Base-by-base conservation (phyloP, 1,140 invertebrate genomes). In the Chelonus insularis region DNA sequence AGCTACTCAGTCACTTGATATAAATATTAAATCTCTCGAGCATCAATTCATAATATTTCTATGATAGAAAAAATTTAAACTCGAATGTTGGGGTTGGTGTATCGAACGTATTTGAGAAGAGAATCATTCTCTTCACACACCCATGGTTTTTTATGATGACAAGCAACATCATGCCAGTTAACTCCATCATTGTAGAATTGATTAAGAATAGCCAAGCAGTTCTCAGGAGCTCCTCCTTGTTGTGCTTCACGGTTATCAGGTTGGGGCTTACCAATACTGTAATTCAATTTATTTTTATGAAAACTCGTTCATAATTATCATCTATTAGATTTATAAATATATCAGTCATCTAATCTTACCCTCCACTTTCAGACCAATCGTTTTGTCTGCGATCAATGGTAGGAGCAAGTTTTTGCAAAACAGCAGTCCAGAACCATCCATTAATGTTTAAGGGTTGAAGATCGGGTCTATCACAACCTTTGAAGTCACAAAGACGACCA, bases 371-470 rank as follows among this genome's bases (percentile, higher is more conserved):
- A 2, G 91, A 92, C 92, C 92, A 94, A 71, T 93, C 91, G 67
- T 91, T 91, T 74, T 91, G 89, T 12, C 82, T 83, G 18, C 90
- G 84, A 70, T 91, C 87, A 43, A 83, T 89, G 14, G 89, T 89
- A 14, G 91, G 90, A 1, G 90, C 88, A 62, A 93, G 76, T 74
- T 92, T 92, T 74, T 91, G 88, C 12, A 92, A 83, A 61, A 89
- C 89, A 4, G 89, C 90, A 11, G 91, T 92, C 91, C 91, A 93
- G 84, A 93, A 93, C 91, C 91, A 93, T 12, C 91, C 91, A 66
- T 93, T 92, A 48, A 91, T 78, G 25, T 87, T 83, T n/a, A 86
- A 82, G 7, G 91, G 91, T 65, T 90, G 85, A 47, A 93, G 82
- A 73, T 93, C 90, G 12, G 89, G 85, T 60, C 89, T 86, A 65